A percentile compares a stretch with the other conserved stretches of the same genome.
These are phyloP conservation scores for Archips crataeganus DNA, from an alignment of 2,888 invertebrate genomes.

Conservation along the genomic window DNA sequence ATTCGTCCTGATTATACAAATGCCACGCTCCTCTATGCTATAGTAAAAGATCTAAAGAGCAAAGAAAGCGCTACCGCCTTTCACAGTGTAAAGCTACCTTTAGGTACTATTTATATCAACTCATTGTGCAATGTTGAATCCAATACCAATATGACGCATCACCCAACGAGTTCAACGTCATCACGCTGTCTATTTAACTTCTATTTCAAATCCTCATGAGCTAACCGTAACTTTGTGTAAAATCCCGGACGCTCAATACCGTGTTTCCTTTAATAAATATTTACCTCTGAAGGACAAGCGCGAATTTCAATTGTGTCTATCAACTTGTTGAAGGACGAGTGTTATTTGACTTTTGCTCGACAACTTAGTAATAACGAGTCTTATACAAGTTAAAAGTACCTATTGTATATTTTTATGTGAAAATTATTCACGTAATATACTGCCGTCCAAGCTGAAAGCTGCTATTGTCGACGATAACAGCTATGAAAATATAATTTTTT, in stretches of 20 bases:
- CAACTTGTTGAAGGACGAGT: conserved; percentile 8
- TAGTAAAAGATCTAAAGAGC: conserved; percentile 12
- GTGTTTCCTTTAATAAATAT: background rate
- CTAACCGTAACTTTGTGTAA: background rate
- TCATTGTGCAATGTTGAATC: conserved; percentile 5
- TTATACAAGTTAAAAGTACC: conserved; percentile 11
- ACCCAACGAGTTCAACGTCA: background rate
- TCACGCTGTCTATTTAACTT: background rate
- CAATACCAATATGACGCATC: background rate
- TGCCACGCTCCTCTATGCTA: background rate
- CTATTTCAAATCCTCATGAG: background rate
- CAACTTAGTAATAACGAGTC: conserved; percentile 7
- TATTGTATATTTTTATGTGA: conserved; percentile 22
- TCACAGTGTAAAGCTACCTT: background rate
- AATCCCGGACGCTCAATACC: background rate
- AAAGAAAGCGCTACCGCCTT: background rate
- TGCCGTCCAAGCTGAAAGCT: conserved; percentile 32
- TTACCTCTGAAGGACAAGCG: background rate
- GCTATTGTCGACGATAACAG: conserved; percentile 11
- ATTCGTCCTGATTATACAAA: background rate
- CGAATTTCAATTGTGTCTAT: conserved; percentile 3
- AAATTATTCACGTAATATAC: conserved; percentile 21
- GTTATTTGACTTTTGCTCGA: conserved; percentile 19
- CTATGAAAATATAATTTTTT: background rate
- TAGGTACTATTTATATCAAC: background rate